Evolutionary conservation across 2,797 vertebrate genomes (phyloP), one percentile per base, ranked within the genome.

Genomic region (Mormyrus hasselquistii): DNA sequence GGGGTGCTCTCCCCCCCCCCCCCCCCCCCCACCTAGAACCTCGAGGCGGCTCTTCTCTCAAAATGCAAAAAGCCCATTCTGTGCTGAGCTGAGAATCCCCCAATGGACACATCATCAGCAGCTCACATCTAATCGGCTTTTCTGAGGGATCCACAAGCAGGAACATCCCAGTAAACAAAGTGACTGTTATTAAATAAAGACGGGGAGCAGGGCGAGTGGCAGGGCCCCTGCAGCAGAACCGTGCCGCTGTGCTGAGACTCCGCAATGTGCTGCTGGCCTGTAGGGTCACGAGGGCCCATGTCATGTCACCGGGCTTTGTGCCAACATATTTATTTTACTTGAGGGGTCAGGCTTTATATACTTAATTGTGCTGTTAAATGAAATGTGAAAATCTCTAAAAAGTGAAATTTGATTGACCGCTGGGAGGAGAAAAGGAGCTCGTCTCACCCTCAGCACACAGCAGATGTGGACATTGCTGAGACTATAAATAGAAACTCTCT

Each of bases 21-120:
- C 29, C 41, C 44, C 34, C 41, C 88, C 41, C 53, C 55, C n/a
- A n/a, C 8, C 38, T 44, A 49, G 82, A 52, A 3, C 47, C 82
- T 4, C 22, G 47, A 50, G 82, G 19, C 3, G n/a, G 8, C 10
- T 25, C 82, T n/a, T 12, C 82, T 25, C 82, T 84, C n/a, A 84
- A 49, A n/a, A 57, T 87, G 53, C 53, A 50, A 52, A 85, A 29
- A 86, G 2, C 49, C 83, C 19, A 38, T 57, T 44, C 53, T 57
- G 29, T 57, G 16, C 88, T 14, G 44, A 87, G 44, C 44, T 59
- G 14, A 59, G 53, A 87, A 92, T 90, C 92, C 89, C 91, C 83
- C 91, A 89, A 92, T 90, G 88, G 8, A 49, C 93, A 91, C 90
- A 91, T 89, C 91, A 91, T 82, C 4, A 50, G 91, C 92, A 89